phyloP scores from a whole-genome alignment of 2,797 vertebrate genomes.

The Synaphobranchus kaupii region DNA sequence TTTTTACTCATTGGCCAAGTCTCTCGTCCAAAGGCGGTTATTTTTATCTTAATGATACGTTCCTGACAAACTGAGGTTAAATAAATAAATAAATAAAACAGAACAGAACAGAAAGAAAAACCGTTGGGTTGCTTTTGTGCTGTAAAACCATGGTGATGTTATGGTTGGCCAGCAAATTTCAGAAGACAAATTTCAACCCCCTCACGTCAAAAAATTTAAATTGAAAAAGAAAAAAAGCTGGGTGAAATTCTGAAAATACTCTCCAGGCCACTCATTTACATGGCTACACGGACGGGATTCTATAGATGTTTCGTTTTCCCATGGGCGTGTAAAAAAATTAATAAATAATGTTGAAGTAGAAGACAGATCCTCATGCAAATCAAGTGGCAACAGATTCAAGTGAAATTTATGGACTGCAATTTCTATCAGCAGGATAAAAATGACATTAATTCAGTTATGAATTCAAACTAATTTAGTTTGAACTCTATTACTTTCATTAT shows the following conservation, averaged over 20 bases:
- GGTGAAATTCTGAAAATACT: slow-evolving; percentile 16
- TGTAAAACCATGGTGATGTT: slow-evolving; percentile 26
- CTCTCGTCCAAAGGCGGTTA: not conserved
- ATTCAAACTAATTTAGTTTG: not conserved
- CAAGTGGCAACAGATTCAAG: slow-evolving; percentile 2
- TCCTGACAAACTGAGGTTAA: not conserved
- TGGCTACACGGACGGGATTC: not conserved
- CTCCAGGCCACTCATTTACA: not conserved
- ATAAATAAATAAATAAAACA: slow-evolving; percentile 8
- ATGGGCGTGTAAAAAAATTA: not conserved
- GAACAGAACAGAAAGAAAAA: not conserved
- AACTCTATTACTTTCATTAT: not conserved
- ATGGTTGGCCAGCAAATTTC: slow-evolving; percentile 40
- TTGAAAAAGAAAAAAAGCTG: slow-evolving; percentile 30
- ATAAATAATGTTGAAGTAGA: not conserved
- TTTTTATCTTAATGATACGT: not conserved
- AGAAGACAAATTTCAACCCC: slow-evolving; percentile 31
- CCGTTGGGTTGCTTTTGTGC: not conserved
- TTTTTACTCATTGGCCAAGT: not conserved
- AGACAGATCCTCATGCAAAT: not conserved
- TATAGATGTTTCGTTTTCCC: not conserved
- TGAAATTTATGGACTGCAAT: not conserved
- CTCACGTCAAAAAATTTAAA: slow-evolving; percentile 36
- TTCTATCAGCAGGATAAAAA: not conserved
- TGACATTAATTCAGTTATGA: too few relatives aligned